Evolutionary conservation across 2,888 invertebrate species (phyloP), one percentile per base, ranked within the genome.

Genomic region (Amphimallon solstitiale): DNA sequence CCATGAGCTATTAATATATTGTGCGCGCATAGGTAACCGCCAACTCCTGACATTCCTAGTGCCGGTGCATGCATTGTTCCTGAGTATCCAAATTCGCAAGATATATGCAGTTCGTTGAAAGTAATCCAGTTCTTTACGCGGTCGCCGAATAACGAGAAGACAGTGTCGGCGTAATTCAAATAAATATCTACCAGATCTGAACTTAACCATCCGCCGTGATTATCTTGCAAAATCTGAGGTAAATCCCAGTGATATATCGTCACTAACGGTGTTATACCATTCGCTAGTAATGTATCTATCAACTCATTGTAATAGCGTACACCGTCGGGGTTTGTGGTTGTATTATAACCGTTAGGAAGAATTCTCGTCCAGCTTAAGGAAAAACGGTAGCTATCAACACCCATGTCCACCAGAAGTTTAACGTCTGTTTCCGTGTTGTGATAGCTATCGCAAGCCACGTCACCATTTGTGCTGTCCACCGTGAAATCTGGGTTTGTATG

Each of bases 241-340:
- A 89, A 80, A 73, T 90, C 89, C 87, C 87, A 89, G 74, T 90
- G 90, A 81, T 88, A 89, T 78, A 90, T 82, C 0, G 89, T 89
- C 2, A 88, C 85, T 65, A 88, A 76, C 0, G 91, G 90, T 62
- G 81, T 75, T 49, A 92, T 89, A 79, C 2, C 72, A 59, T 74
- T 74, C 17, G 43, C 61, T 6, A 81, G 67, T 2, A 91, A 80
- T 71, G 85, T 86, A 46, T 86, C 80, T 7, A 90, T 82, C 15
- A 91, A 76, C 45, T 84, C 81, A 54, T 84, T 85, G 81, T 91
- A 91, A 79, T 89, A 90, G 45, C 81, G 76, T 37, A 91, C 80
- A 5, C 89, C 91, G 1, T 86, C 84, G 83, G 83, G 82, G 77
- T 89, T 90, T 34, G 89, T 79, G 66, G 74, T 81, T 79, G 85